These are phyloP conservation scores for Prinia subflava DNA, from an alignment of 2,113 vertebrate species.

Conservation along the genomic window DNA sequence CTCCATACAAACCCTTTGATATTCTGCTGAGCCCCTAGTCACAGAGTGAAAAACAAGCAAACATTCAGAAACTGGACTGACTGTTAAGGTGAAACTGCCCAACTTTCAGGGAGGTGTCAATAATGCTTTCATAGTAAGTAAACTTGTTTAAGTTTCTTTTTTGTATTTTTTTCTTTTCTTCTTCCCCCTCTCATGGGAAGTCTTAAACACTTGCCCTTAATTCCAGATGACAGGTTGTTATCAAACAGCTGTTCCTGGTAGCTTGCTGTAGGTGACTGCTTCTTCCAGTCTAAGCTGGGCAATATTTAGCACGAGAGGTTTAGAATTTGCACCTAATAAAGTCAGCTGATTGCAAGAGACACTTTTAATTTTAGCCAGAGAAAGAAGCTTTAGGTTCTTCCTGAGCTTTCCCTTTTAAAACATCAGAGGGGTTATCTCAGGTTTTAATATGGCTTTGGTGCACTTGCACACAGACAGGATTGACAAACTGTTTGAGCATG, in stretches of 20 bases:
- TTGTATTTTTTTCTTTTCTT: not conserved
- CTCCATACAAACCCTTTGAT: not conserved
- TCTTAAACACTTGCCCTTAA: not conserved
- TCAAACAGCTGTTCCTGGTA: not conserved
- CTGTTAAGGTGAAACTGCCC: not conserved
- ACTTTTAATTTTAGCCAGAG: slow-evolving; percentile 24
- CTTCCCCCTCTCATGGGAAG: not conserved
- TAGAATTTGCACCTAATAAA: slow-evolving; percentile 4
- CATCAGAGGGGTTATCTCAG: not conserved
- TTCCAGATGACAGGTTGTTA: not conserved
- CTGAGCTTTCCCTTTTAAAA: slow-evolving; percentile 21
- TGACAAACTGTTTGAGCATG: not conserved
- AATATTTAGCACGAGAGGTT: not conserved
- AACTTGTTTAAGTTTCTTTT: not conserved
- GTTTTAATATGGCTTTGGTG: not conserved
- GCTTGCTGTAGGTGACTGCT: not conserved
- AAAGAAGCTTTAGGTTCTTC: slow-evolving; percentile 3
- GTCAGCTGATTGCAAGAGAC: not conserved
- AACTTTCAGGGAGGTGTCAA: not conserved
- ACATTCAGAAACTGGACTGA: not conserved
- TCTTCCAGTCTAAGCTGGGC: not conserved
- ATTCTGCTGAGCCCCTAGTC: not conserved
- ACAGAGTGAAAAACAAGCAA: not conserved
- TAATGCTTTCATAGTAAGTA: not conserved
- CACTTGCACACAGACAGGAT: not conserved